A percentile compares a stretch with the other conserved stretches of the same genome.
phyloP scores from a whole-genome alignment of 1,140 invertebrate species.

The Zophobas atratus region DNA sequence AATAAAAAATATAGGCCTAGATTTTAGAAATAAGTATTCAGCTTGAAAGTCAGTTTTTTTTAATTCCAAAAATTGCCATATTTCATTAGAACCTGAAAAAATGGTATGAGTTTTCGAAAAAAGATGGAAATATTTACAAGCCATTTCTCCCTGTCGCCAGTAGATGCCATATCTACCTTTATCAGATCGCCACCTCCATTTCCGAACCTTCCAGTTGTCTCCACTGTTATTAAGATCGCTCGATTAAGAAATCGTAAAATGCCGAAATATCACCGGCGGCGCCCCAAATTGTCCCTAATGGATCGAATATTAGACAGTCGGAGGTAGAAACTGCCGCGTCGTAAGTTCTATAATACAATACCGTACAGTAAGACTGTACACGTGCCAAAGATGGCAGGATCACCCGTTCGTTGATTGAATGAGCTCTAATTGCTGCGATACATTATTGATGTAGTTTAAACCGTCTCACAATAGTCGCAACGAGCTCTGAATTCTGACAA shows the following conservation, averaged over 20 bases:
- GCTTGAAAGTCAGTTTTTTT: no score
- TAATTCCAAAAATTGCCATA: no score
- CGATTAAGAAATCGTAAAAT: conserved; percentile 7
- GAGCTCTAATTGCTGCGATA: conserved; percentile 54
- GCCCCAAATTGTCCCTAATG: conserved; percentile 1
- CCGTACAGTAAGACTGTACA: conserved; percentile 38
- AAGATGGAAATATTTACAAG: no score
- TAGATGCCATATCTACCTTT: no score
- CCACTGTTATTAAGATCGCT: no score
- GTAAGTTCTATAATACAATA: background rate
- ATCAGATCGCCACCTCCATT: no score
- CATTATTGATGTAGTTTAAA: conserved; percentile 53
- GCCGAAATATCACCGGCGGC: background rate
- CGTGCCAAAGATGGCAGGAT: conserved; percentile 44
- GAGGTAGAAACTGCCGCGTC: background rate
- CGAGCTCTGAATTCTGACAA: conserved; percentile 51
- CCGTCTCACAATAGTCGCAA: conserved; percentile 52
- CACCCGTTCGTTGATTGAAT: conserved; percentile 52
- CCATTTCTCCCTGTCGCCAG: no score
- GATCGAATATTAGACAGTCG: conserved; percentile 3
- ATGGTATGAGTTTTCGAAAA: no score
- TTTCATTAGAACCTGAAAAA: no score
- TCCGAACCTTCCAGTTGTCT: no score
- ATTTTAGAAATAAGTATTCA: no score
- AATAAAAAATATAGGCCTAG: no score